Evolutionary conservation across 2,888 invertebrate genomes (phyloP), one percentile per base, ranked within the genome.

Genomic region (Cantharis lateralis): DNA sequence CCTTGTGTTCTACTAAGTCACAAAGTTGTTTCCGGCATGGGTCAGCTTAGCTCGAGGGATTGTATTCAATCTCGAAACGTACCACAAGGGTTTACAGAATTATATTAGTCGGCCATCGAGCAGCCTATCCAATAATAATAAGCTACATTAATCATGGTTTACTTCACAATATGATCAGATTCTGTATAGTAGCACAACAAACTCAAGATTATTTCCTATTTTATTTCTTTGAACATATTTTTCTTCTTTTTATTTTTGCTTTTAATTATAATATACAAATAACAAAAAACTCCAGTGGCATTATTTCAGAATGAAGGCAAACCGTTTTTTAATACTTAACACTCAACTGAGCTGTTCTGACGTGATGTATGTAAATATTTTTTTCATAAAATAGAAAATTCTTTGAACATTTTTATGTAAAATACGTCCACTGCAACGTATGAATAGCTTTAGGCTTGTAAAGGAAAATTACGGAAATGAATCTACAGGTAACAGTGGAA

Each of bases 31-130:
- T 75, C 72, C 75, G 70, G 75, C 32, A 68, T 71, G 75, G 78
- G 78, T 75, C 75, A 75, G 78, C 78, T 78, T 78, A 78, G 24
- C 78, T 72, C 77, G 63, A 72, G 80, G 79, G 77, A 79, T 74
- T 75, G 77, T 71, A 78, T 81, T 81, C 82, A 82, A 82, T 82
- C 81, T 82, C 80, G 80, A 82, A 82, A 82, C 82, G 82, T 82
- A 82, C 82, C 82, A 80, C 82, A 80, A 81, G 82, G 82, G 82
- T 78, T 80, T 76, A 72, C 74, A 68, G 81, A 78, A 80, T 82
- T 81, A 82, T 82, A 82, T 82, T 79, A 77, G 79, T 78, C 76
- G 75, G 79, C 80, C 79, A 81, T 82, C 79, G 81, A 76, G 77
- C 74, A 75, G 79, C 68, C 73, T 74, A 70, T 61, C 71, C 75